Base-by-base conservation (phyloP, 2,888 invertebrate genomes). In the Pollenia griseotomentosa region DNA sequence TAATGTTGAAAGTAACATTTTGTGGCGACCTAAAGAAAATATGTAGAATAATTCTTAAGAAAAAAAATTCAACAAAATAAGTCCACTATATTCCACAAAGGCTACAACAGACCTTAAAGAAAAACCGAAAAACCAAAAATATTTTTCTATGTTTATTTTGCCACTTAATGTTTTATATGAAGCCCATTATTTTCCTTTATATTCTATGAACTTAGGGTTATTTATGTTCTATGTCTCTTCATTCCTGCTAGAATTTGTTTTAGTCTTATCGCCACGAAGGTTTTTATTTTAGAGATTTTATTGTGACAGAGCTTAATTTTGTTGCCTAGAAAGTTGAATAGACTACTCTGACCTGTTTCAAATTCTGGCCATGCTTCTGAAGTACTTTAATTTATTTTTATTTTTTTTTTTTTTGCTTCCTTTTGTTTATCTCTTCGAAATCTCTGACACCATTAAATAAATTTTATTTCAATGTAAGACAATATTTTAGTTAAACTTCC, bases 261-360 rank as follows among this genome's bases (percentile, higher is more conserved):
- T 5, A 9, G n/a, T 51, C 46, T 46, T 73, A 16, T 55, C 46
- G 8, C 9, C 16, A 40, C 9, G 44, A 44, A 61, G 16, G 12
- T 53, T 70, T 11, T 65, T 63, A 44, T 44, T 77, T 55, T 51
- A 70, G 16, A 23, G 42, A 61, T 63, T 71, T 80, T 63, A 55
- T 71, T 55, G 14, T 11, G 42, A 51, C 12, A 55, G 2, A 42
- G n/a, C 65, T 71, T 48, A 63, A 19, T 65, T 81, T 42, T 55
- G n/a, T 73, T 48, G 55, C 48, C 55, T 42, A 16, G 3, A 12
- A 51, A 57, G 65, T 73, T 66, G 46, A 57, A 59, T 66, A 63
- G 53, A 71, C 57, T 59, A 10, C 44, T 66, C 66, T 68, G 74
- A 70, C 61, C 84, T 79, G 74, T 63, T 79, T 79, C 19, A 63